These are phyloP conservation scores for Dipodomys spectabilis DNA, from an alignment of 2,113 vertebrate species.

Conservation along the genomic window DNA sequence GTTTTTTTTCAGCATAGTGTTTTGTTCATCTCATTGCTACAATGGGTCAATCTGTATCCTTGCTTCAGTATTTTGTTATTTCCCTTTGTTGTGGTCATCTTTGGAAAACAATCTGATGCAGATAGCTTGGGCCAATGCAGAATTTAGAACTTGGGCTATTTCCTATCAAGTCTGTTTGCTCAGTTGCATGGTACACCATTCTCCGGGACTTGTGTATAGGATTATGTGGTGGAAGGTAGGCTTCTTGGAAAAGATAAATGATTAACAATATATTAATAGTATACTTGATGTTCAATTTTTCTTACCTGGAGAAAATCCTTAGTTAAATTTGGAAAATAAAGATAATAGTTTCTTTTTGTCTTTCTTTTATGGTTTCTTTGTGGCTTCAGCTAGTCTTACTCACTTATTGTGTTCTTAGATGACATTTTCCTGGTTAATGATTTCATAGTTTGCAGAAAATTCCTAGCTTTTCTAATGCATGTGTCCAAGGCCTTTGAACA, in stretches of 20 bases:
- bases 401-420: background rate
- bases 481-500: background rate
- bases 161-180: background rate
- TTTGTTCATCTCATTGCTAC: too few species aligned
- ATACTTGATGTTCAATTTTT: background rate
- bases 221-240: background rate
- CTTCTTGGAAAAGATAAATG: background rate
- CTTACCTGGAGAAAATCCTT: background rate
- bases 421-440: background rate
- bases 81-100: background rate
- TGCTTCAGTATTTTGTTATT: too few species aligned
- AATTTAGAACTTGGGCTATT: background rate
- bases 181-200: background rate
- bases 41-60: too few species aligned
- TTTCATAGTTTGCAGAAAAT: background rate
- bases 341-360: background rate
- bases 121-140: background rate
- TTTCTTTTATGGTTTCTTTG: background rate
- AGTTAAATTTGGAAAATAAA: background rate
- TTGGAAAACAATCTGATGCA: background rate
- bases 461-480: background rate
- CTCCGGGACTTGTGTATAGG: background rate
- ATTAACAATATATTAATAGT: background rate
- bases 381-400: background rate
- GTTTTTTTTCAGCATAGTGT: too few species aligned